phyloP scores from a whole-genome alignment of 1,140 invertebrate genomes.

The Caenorhabditis latens region DNA sequence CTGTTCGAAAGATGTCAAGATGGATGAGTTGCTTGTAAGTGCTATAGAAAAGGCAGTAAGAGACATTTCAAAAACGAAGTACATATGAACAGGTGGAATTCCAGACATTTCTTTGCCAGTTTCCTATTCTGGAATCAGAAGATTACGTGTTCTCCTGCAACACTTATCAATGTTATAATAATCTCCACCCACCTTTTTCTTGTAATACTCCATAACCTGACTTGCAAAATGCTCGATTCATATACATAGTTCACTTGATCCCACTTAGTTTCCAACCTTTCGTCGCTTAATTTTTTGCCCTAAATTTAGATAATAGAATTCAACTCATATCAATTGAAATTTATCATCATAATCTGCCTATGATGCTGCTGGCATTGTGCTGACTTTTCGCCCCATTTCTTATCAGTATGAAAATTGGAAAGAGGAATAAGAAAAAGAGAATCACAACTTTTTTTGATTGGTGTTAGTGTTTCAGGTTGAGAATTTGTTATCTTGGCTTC shows the following conservation, averaged over 20 bases:
- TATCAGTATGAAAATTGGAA: conserved; percentile 2
- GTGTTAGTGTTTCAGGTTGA: background rate
- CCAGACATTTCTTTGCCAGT: background rate
- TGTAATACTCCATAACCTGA: background rate
- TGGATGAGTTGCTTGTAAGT: conserved; percentile 29
- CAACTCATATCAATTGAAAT: conserved; percentile 17
- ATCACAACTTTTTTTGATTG: conserved; percentile 34
- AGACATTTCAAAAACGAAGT: background rate
- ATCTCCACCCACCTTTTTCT: background rate
- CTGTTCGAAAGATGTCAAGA: background rate
- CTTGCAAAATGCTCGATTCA: background rate
- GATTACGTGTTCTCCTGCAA: background rate
- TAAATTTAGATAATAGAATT: background rate
- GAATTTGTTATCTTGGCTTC: background rate
- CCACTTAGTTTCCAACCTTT: background rate
- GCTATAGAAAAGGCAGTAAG: background rate
- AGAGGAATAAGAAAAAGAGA: background rate
- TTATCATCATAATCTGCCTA: conserved; percentile 38
- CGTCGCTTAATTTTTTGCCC: background rate
- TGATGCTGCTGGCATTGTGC: background rate
- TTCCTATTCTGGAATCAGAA: background rate
- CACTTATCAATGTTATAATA: background rate
- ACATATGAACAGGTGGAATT: background rate
- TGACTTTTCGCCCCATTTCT: conserved; percentile 11
- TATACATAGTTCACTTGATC: background rate